Percentiles rank a stretch among this genome's conserved stretches.
Evolutionary conservation across 2,797 vertebrate genomes (phyloP).

Genomic region (Loriculus beryllinus): DNA sequence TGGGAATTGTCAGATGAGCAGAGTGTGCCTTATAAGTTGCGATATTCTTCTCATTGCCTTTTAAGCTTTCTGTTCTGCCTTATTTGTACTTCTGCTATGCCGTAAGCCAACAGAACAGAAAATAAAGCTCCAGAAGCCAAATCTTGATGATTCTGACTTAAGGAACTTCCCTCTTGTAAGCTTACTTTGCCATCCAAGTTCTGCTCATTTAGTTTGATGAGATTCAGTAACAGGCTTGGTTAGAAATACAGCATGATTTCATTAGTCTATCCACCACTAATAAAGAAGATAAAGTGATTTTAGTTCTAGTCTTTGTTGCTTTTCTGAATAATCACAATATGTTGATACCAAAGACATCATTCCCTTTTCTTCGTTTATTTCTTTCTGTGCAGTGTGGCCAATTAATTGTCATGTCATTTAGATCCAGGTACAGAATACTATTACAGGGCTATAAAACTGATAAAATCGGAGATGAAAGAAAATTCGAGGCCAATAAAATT

Average conservation of each 20-base stretch:
- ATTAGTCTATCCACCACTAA: not conserved
- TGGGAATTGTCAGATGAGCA: constrained; percentile 33
- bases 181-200: constrained; percentile 11
- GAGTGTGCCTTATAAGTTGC: constrained; percentile 46
- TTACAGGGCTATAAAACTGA: not conserved
- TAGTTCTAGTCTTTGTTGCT: not conserved
- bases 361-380: not conserved
- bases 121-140: constrained; percentile 44
- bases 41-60: constrained; percentile 23
- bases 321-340: not conserved
- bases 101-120: constrained; percentile 17
- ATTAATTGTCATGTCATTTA: constrained; percentile 14
- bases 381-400: not conserved
- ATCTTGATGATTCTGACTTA: constrained; percentile 47
- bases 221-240: constrained; percentile 19
- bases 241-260: constrained; percentile 7
- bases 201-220: constrained; percentile 21
- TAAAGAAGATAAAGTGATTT: not conserved
- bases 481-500: not conserved
- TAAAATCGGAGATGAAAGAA: not conserved
- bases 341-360: not conserved
- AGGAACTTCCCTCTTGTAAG: constrained; percentile 33
- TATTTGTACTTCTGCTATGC: constrained; percentile 51
- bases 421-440: not conserved
- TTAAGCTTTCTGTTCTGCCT: constrained; percentile 45